Base-by-base conservation (phyloP, 2,113 vertebrate genomes). In the Psettodes erumei region DNA sequence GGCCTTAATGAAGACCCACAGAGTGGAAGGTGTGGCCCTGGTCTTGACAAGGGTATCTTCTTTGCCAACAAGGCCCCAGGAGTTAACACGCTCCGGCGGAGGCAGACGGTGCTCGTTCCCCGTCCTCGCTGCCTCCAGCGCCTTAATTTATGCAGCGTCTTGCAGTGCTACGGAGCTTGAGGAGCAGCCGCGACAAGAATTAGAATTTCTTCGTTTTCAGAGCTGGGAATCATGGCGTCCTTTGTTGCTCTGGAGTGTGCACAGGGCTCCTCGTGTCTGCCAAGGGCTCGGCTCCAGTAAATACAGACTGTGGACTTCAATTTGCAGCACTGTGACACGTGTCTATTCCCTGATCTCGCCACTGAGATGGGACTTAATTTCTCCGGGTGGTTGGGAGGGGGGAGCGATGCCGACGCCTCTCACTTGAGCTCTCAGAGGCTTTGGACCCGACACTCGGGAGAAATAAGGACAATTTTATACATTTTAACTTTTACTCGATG, bases 71-170 rank as follows among this genome's bases (percentile, higher is more conserved):
- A 55, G 62, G 73, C 65, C 66, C 63, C 65, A 38, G 60, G 77
- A 86, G 79, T 72, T 71, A 68, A 81, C 61, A 38, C 8, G 37
- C 63, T 72, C 65, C 45, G 18, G 51, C 40, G 71, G 38, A 81
- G 79, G 81, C 69, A 79, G 68, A 71, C 67, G 32, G 69, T 48
- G 67, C 68, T 72, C 23, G 27, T 61, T 83, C 78, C 71, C 62
- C 42, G 11, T 83, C 79, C 72, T 56, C 19, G 3, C 62, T 76
- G 51, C 75, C 73, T 82, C 79, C 77, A 79, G 77, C 40, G 18
- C 71, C 79, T 90, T 94, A 89, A 93, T 92, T 91, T 91, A 93
- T 93, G 88, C 90, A 82, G 82, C 84, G 91, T 85, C 85, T 90
- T 91, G 89, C 89, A 71, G 86, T 80, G 85, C 83, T 42, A 47